phyloP scores from a whole-genome alignment of 2,113 vertebrate species.

The Aphyosemion australe region DNA sequence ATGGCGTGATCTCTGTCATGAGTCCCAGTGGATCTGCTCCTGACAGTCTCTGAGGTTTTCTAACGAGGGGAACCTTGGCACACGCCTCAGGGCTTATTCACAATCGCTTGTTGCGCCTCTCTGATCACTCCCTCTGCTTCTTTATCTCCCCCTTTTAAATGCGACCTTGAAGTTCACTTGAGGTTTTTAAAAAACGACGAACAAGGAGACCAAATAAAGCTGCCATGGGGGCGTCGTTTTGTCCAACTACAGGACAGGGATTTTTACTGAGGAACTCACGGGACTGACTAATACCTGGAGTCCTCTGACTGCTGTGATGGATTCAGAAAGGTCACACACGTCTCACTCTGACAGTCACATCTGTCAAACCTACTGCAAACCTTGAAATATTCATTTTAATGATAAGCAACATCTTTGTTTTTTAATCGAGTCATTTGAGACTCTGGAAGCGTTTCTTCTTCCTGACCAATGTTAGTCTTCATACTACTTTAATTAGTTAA shows the following conservation, averaged over 20 bases:
- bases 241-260: not conserved
- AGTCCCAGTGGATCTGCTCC: slow-evolving; percentile 60
- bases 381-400: slow-evolving; percentile 8
- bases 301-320: not conserved
- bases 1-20: slow-evolving; percentile 67
- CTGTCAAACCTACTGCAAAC: slow-evolving; percentile 7
- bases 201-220: slow-evolving; percentile 30
- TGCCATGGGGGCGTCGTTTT: slow-evolving; percentile 9
- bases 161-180: slow-evolving; percentile 69
- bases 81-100: slow-evolving; percentile 75
- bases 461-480: too few species aligned
- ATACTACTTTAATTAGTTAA: too few species aligned
- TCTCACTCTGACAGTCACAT: not conserved
- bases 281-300: slow-evolving; percentile 20
- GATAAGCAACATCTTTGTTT: not conserved
- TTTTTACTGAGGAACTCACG: slow-evolving; percentile 19
- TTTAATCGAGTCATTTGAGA: not conserved
- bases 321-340: slow-evolving; percentile 10
- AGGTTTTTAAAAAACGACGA: slow-evolving; percentile 67
- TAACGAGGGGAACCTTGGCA: slow-evolving; percentile 75
- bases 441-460: not conserved
- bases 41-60: slow-evolving; percentile 71
- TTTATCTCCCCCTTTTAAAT: slow-evolving; percentile 50
- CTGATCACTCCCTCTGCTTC: slow-evolving; percentile 72
- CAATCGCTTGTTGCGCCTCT: slow-evolving; percentile 69